These are phyloP conservation scores for Carassius carassius DNA, from an alignment of 2,113 vertebrate genomes.

Conservation along the genomic window DNA sequence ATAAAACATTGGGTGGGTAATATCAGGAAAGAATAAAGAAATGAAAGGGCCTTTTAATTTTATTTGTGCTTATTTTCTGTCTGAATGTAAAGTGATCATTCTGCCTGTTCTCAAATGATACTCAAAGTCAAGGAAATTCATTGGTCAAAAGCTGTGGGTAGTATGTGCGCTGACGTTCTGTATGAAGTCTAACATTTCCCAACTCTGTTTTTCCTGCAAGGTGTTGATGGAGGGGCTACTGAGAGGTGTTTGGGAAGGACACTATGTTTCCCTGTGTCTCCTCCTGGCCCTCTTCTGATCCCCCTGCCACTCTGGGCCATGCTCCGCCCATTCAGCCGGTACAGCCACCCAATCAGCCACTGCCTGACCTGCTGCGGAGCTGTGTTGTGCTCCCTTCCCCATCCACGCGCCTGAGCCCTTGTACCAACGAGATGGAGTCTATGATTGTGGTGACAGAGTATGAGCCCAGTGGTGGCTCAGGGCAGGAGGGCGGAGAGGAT, in stretches of 20 bases:
- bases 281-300: conserved; percentile 73
- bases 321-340: conserved; percentile 60
- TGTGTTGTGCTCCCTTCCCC: conserved; percentile 63
- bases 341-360: conserved; percentile 61
- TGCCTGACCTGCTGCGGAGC: conserved; percentile 75
- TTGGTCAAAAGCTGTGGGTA: no score
- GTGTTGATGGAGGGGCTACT: conserved; percentile 65
- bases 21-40: no score
- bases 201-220: background rate
- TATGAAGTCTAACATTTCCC: background rate
- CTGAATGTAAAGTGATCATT: background rate
- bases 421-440: conserved; percentile 83
- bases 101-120: background rate
- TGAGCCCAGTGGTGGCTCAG: conserved; percentile 70
- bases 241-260: conserved; percentile 64
- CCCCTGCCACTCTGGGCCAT: conserved; percentile 65
- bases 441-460: conserved; percentile 90
- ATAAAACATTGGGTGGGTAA: no score
- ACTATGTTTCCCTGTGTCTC: conserved; percentile 84
- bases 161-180: no score
- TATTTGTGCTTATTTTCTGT: no score
- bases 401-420: conserved; percentile 67
- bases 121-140: background rate
- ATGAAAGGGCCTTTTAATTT: no score
- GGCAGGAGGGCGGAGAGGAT: conserved; percentile 60